Base-by-base conservation (phyloP, 2,888 invertebrate species). In the Magallana nippona region DNA sequence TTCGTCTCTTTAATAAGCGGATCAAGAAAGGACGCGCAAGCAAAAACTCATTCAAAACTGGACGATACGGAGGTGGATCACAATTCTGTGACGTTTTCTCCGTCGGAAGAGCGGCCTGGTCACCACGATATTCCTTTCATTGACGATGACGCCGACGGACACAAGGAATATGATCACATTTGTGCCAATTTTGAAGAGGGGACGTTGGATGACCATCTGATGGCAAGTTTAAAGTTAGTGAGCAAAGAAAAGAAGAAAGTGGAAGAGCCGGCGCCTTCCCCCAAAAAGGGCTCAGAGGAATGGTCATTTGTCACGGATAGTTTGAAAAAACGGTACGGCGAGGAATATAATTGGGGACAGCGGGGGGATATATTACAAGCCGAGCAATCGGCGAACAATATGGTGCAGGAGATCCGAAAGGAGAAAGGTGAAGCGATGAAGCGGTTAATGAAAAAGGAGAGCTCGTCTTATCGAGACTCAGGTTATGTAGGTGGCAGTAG, bases 301-400 rank as follows among this genome's bases (percentile, higher is more conserved):
- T 91, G 91, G 91, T 86, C 87, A 15, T 91, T 87, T 88, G 91
- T 91, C 2, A 79, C 86, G 8, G 88, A 89, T 56, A 86, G 87
- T 10, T 83, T 90, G 27, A 85, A 85, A 62, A 86, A 86, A 83
- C 87, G 86, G 79, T 89, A 87, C 81, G 90, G 90, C 13, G 86
- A 89, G 80, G 83, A 87, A 55, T 90, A 90, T 84, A 89, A 85
- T 79, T 87, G 89, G 32, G 90, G 90, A 19, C 83, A 81, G 11
- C 85, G 89, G 63, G 89, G 89, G 57, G 89, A 90, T 82, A 86
- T 90, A 44, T 79, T 89, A 57, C 71, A 83, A 71, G 79, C 82
- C 13, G 85, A 85, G 13, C 79, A 83, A 15, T n/a, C 60, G 10
- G 71, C 55, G 10, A 82, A 83, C 32, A 80, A 83, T 71, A 85